Base-by-base conservation (phyloP, 2,797 vertebrate species). In the Micropoecilia bifurca region DNA sequence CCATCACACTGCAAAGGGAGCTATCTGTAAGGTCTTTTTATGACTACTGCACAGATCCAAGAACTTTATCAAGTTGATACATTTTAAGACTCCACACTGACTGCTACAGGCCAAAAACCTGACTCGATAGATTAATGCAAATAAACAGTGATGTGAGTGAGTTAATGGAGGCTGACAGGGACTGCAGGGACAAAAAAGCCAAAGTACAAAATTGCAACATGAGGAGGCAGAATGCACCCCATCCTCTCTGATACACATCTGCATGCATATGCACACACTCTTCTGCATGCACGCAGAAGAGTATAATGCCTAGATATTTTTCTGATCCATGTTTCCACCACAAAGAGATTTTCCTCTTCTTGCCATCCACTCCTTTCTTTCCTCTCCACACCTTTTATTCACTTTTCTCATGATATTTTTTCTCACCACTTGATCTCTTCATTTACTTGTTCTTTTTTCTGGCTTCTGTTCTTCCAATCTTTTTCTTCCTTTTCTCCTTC, bases 271-370 rank as follows among this genome's bases (percentile, higher is more conserved):
- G 53, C 76, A 57, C 75, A 73, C 48, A 61, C 71, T 45, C 74
- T 45, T 59, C 47, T 33, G 33, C 33, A 59, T 68, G 74, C 57
- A 48, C 50, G 71, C 48, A 66, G 74, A 73, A 73, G 76, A 78
- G 92, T 66, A 81, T 87, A 88, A 90, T 89, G 69, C 59, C 76
- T 76, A 76, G 57, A 74, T 79, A 71, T 76, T 75, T 85, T 91
- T 74, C 83, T 90, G 80, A 76, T 63, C 59, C 30, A 7, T 63
- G 50, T 80, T 79, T 87, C 84, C 75, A 73, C 88, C 88, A 90
- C 79, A 74, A 87, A 90, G 84, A 90, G 92, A 75, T 85, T 83
- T 82, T 93, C 73, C 80, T 86, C 76, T 77, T 77, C 59, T 74
- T 74, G 14, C 68, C 75, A 69, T 22, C 18, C 48, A 59, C 47